Conservation (phyloP, 2,113 vertebrate species). For the Elephas maximus region DNA sequence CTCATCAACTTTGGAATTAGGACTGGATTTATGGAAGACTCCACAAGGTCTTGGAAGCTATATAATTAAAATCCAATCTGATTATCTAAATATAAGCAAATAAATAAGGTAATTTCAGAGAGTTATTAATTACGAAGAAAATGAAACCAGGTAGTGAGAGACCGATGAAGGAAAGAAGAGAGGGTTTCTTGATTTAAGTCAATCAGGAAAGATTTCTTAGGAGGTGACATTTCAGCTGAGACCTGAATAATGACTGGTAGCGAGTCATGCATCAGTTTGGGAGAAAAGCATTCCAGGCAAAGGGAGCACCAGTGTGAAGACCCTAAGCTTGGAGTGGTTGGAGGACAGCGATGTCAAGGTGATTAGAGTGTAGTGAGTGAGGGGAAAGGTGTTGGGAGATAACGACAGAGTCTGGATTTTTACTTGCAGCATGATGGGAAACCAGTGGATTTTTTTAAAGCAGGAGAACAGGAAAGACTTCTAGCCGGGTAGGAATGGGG, state of each 20-base stretch:
- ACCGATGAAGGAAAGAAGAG: no score
- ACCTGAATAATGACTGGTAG: not conserved
- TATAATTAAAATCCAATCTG: not conserved
- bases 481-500: no score
- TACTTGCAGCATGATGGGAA: not conserved
- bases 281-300: not conserved
- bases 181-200: not conserved
- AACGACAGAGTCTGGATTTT: not conserved
- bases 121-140: conserved; percentile 4
- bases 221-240: not conserved
- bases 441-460: not conserved
- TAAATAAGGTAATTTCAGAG: not conserved
- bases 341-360: not conserved
- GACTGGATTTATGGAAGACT: not conserved
- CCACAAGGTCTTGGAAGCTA: not conserved
- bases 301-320: not conserved
- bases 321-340: not conserved
- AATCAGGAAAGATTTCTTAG: not conserved
- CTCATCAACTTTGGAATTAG: not conserved
- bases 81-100: not conserved
- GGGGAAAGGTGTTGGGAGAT: not conserved
- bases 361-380: not conserved
- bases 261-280: not conserved
- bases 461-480: not conserved
- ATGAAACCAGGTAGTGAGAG: not conserved